Evolutionary conservation across 2,888 invertebrate species (phyloP), one percentile per base, ranked within the genome.

Genomic region (Pachliopta kotzebuea): DNA sequence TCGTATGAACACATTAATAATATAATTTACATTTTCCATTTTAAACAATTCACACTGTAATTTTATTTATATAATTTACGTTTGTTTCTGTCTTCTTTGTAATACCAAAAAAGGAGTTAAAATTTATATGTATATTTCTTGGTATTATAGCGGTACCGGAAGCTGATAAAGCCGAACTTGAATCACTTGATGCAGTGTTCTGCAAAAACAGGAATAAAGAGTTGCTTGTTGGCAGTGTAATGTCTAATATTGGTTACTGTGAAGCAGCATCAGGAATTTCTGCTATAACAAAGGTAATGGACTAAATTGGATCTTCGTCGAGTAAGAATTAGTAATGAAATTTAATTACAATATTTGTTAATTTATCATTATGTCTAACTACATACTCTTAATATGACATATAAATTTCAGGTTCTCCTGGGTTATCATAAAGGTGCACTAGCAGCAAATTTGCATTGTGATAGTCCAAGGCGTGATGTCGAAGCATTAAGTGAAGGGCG

Each of bases 391-490:
- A 26, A 26, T 11, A 37, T 11, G 37, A 14, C 11, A 49, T 31
- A 37, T 26, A n/a, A n/a, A 49, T 55, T 65, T 72, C 92, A 89
- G 89, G 85, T 89, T 0, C 67, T 88, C 14, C 87, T 96, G 50
- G 94, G 94, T 0, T 96, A 96, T 87, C 94, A 95, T 73, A 88
- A 87, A 20, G 94, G 94, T 0, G 70, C 86, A 14, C 88, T 97
- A 59, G 96, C 96, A 0, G 94, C 94, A 0, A 97, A 96, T 81
- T 84, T 97, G 20, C 94, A 97, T 78, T 96, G 89, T 76, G 84
- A 90, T 0, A 83, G 77, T 0, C 94, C 96, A 0, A 86, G 93
- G 4, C 79, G 86, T 29, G 92, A 92, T 55, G 72, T 93, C 0
- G 81, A 83, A 24, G 92, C 92, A 26, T 72, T 94, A 17, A 83